Conservation (phyloP, 2,888 invertebrate species). For the Cephus sareptanus region DNA sequence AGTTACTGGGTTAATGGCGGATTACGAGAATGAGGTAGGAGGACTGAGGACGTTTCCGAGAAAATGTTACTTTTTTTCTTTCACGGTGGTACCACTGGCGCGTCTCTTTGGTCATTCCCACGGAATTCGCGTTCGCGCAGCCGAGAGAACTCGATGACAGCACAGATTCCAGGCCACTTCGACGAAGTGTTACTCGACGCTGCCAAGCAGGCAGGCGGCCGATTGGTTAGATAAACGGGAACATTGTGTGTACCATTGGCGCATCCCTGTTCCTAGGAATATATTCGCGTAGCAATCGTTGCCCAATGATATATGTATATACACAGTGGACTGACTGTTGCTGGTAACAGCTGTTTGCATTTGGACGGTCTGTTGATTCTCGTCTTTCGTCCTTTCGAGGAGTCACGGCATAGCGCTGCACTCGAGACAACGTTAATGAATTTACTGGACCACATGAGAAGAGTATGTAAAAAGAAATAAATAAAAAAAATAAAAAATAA, state of each 20-base stretch:
- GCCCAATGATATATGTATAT: neutral
- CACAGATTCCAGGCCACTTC: constrained; percentile 23
- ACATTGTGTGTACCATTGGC: neutral
- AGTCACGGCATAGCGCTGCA: neutral
- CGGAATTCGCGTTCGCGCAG: constrained; percentile 14
- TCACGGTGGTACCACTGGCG: neutral
- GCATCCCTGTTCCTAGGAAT: neutral
- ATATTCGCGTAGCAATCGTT: neutral
- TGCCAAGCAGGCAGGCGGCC: neutral
- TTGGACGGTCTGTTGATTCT: constrained; percentile 33
- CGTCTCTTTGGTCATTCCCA: neutral
- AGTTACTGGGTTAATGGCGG: neutral
- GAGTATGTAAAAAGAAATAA: neutral
- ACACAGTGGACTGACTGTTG: constrained; percentile 12
- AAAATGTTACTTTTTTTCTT: neutral
- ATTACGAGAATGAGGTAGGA: neutral
- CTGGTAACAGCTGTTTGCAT: constrained; percentile 37
- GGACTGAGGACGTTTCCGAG: neutral
- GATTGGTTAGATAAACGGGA: neutral
- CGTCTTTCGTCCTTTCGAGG: neutral
- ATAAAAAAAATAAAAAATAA: neutral
- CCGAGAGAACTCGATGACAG: constrained; percentile 18
- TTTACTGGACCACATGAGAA: neutral
- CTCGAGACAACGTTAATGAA: neutral
- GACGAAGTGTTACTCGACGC: neutral